A percentile compares a stretch with the other conserved stretches of the same genome.
phyloP scores from a whole-genome alignment of 2,113 vertebrate species.

The Chaenocephalus aceratus region DNA sequence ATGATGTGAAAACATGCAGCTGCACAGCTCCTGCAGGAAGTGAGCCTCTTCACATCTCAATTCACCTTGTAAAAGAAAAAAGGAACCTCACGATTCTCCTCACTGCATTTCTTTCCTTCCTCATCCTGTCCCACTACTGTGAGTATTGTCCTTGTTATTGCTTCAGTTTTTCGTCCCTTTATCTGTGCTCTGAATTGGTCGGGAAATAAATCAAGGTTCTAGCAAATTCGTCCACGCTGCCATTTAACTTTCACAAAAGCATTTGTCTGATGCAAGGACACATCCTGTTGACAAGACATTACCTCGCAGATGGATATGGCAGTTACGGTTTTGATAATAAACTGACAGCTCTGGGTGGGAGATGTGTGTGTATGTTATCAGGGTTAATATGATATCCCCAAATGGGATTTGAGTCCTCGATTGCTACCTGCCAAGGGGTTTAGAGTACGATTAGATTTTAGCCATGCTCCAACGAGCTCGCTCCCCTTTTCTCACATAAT shows the following conservation, averaged over 20 bases:
- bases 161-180: constrained; percentile 48
- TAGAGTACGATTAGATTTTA: constrained; percentile 59
- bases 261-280: constrained; percentile 55
- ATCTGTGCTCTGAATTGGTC: constrained; percentile 33
- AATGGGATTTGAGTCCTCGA: constrained; percentile 55
- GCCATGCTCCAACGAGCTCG: constrained; percentile 29
- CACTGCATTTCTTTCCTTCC: background rate
- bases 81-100: background rate
- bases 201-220: constrained; percentile 38
- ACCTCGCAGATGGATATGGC: constrained; percentile 27
- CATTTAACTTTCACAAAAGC: constrained; percentile 23
- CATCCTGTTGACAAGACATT: constrained; percentile 53
- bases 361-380: background rate
- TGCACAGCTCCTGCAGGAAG: background rate
- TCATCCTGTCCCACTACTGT: background rate
- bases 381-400: constrained; percentile 42
- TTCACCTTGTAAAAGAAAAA: constrained; percentile 7
- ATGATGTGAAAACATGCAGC: constrained; percentile 10
- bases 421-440: constrained; percentile 51
- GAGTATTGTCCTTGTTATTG: constrained; percentile 2
- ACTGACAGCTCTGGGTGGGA: constrained; percentile 8
- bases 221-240: background rate
- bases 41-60: background rate
- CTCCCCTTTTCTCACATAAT: constrained; percentile 51
- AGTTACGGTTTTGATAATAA: constrained; percentile 5